Evolutionary conservation across 2,113 vertebrate species (phyloP).

Genomic region (Neopipo cinnamomea): DNA sequence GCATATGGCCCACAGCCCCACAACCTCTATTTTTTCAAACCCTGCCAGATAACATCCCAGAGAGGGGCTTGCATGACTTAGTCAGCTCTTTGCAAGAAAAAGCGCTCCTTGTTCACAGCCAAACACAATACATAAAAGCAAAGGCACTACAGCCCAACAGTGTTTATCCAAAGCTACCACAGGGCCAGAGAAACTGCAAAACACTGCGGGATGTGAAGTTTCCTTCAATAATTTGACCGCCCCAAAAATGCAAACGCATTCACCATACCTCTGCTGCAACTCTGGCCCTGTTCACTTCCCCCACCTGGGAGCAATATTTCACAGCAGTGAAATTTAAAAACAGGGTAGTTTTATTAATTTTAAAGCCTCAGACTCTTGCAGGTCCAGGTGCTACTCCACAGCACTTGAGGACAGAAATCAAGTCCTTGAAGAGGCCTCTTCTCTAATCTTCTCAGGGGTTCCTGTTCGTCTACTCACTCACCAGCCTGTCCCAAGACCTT

Average conservation of each 20-base stretch:
- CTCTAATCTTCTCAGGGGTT: neutral
- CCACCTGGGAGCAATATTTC: constrained; percentile 36
- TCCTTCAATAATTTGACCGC: neutral
- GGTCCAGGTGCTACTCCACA: neutral
- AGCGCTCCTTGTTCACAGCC: neutral
- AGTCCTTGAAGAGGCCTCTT: neutral
- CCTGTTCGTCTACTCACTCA: neutral
- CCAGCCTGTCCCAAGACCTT: neutral
- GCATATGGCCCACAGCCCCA: neutral
- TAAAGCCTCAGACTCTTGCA: neutral
- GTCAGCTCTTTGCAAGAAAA: neutral
- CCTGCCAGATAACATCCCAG: neutral
- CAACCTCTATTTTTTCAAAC: neutral
- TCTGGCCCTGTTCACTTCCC: neutral
- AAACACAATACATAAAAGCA: constrained; percentile 4
- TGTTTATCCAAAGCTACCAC: constrained; percentile 6
- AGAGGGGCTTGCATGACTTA: neutral
- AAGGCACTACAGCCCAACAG: neutral
- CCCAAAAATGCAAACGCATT: neutral
- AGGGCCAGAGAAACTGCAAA: neutral
- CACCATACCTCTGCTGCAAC: neutral
- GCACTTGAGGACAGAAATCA: neutral
- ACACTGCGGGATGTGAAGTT: neutral
- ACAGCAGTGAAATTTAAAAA: neutral
- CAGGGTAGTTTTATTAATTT: constrained; percentile 9